phyloP scores from a whole-genome alignment of 2,113 vertebrate genomes.

The Mystacornis crossleyi region DNA sequence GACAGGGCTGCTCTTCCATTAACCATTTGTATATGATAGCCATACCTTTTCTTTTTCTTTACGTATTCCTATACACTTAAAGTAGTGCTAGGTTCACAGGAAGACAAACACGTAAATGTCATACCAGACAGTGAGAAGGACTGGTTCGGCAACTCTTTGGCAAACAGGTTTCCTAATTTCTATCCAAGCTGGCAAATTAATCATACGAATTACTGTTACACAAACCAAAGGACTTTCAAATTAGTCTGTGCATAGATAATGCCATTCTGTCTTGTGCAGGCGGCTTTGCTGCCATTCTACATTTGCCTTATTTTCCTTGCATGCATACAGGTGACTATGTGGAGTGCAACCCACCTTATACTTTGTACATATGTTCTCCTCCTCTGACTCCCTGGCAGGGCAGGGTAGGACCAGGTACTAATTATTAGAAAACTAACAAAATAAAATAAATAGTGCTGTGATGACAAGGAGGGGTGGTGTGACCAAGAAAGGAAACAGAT shows the following conservation, averaged over 20 bases:
- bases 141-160: conserved; percentile 32
- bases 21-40: neutral
- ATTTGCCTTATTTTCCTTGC: neutral
- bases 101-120: neutral
- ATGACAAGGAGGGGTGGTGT: neutral
- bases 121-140: neutral
- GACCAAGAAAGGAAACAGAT: neutral
- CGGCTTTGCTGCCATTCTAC: neutral
- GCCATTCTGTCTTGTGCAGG: neutral
- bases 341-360: neutral
- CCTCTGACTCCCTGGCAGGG: neutral
- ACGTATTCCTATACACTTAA: neutral
- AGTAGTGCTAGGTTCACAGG: neutral
- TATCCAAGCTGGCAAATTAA: neutral
- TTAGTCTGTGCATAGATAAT: neutral
- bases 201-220: conserved; percentile 2
- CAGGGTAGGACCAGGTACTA: neutral
- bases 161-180: conserved; percentile 38
- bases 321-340: fast-evolving
- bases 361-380: neutral
- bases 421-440: neutral
- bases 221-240: neutral
- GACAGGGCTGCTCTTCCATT: neutral
- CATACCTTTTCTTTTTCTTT: neutral
- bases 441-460: neutral